Evolutionary conservation across 2,797 vertebrate genomes (phyloP), one percentile per base, ranked within the genome.

Genomic region (Leptatherina wallacei): DNA sequence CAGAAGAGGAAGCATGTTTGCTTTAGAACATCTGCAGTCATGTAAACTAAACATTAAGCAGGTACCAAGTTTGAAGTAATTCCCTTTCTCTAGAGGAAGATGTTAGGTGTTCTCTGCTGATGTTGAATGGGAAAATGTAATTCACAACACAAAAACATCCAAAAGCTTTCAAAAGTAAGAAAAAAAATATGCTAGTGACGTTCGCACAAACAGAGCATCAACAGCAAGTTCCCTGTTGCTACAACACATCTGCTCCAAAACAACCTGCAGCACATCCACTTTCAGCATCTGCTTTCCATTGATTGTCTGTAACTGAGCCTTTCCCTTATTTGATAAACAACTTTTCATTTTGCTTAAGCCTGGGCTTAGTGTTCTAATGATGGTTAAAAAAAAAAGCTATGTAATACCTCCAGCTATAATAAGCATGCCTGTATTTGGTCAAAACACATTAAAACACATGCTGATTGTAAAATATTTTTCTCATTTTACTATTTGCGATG

Each of bases 221-320:
- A 74, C 74, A 78, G 61, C 65, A 78, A 61, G 32, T 66, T 77
- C 51, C 60, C 71, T 62, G 83, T 90, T 83, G 80, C 84, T 87
- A 85, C 76, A 87, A 83, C 81, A 83, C 77, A 82, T 83, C 78
- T 79, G 81, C 73, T 77, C 69, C 67, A 73, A 42, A 85, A 87
- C 77, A 85, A 85, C 80, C 82, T 78, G 73, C 76, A 70, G 49
- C 67, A 73, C 77, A 70, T 74, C 85, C 74, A 59, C 59, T 76
- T 75, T 78, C 76, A 65, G 75, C 91, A 90, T 89, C 87, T 92
- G 91, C 79, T 92, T 88, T 73, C 52, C 78, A 90, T 91, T 80
- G 74, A 52, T 71, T 76, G 63, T 85, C 73, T 55, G 20, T 27
- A 88, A 82, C 59, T 64, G 70, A 82, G 74, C 59, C 69, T 75